Evolutionary conservation across 1,140 invertebrate species (phyloP).

Genomic region (Musca vetustissima): DNA sequence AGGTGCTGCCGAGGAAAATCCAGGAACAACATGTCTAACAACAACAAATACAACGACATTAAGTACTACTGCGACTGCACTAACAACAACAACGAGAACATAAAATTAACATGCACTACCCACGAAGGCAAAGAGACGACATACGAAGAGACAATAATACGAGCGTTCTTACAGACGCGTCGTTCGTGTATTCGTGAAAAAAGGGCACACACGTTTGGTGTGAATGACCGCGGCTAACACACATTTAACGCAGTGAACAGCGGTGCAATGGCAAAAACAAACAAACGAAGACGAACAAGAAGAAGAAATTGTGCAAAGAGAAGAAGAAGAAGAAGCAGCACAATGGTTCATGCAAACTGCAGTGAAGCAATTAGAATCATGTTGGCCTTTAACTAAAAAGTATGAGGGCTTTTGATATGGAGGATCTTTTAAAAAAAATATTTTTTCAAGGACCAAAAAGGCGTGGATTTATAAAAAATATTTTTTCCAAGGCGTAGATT

Average conservation of each 20-base stretch:
- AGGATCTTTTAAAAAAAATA: too few species aligned
- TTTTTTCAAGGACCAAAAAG: too few species aligned
- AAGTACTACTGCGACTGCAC: not conserved
- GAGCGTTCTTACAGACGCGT: too few species aligned
- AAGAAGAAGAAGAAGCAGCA: conserved; percentile 12
- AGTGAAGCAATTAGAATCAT: too few species aligned
- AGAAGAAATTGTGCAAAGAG: not conserved
- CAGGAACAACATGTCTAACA: not conserved
- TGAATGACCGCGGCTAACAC: conserved; percentile 56
- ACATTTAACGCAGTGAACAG: conserved; percentile 38
- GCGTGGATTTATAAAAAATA: too few species aligned
- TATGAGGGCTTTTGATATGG: too few species aligned
- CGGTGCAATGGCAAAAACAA: conserved; percentile 25
- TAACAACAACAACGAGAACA: too few species aligned
- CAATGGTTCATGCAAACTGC: too few species aligned
- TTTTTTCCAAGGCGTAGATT: too few species aligned
- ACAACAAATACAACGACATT: not conserved
- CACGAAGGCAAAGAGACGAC: not conserved
- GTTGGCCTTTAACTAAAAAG: too few species aligned
- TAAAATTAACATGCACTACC: not conserved
- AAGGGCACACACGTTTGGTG: conserved; percentile 48
- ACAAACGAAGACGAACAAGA: not conserved
- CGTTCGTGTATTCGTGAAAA: not conserved
- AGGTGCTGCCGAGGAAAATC: too few species aligned
- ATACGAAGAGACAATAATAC: too few species aligned